These are phyloP conservation scores for Gymnogyps californianus DNA, from an alignment of 2,113 vertebrate species.

Conservation along the genomic window DNA sequence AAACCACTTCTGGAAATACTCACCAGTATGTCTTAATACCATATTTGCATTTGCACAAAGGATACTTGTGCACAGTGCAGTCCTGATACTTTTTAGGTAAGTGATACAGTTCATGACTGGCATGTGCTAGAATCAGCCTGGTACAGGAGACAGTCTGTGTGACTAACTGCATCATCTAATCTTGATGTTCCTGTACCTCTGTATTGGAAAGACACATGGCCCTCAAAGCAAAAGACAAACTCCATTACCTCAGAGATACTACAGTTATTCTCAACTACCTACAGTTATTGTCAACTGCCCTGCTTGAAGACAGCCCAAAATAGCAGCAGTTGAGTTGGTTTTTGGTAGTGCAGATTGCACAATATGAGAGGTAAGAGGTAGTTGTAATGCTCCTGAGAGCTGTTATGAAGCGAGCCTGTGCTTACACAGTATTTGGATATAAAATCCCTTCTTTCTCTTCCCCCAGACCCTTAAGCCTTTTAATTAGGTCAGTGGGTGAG, in stretches of 20 bases:
- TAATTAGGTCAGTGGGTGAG: neutral
- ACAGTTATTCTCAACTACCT: neutral
- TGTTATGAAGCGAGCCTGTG: neutral
- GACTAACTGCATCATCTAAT: neutral
- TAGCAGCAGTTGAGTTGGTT: neutral
- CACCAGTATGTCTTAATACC: neutral
- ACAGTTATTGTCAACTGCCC: neutral
- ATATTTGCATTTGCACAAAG: neutral
- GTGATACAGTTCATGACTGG: rapidly evolving
- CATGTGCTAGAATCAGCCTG: neutral
- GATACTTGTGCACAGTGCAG: neutral
- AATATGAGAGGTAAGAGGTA: neutral
- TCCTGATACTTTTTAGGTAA: neutral
- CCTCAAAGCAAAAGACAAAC: neutral
- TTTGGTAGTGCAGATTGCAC: rapidly evolving
- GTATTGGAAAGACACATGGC: rapidly evolving
- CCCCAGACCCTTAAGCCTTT: neutral
- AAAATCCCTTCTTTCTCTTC: neutral
- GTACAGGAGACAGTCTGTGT: neutral
- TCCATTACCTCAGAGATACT: neutral
- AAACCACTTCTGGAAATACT: neutral
- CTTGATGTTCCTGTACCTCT: neutral
- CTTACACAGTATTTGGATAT: neutral
- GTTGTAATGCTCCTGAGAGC: neutral
- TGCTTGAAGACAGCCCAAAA: neutral